These are phyloP conservation scores for Drosophila mimica DNA, from an alignment of 2,888 invertebrate species.

Conservation along the genomic window DNA sequence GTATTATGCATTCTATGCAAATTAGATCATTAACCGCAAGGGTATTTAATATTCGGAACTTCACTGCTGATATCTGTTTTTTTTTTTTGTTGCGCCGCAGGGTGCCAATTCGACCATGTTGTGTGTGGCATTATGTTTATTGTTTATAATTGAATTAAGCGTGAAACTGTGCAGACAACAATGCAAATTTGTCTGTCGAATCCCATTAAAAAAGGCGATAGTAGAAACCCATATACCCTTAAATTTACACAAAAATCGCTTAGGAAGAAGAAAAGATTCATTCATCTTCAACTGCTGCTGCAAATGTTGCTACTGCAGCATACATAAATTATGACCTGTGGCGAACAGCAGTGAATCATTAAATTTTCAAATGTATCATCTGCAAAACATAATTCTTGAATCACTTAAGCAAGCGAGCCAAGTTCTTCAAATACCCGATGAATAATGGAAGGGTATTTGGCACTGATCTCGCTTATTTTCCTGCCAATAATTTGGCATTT, in stretches of 20 bases:
- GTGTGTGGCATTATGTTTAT: conserved; percentile 64
- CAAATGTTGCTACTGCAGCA: not conserved
- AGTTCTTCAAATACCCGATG: conserved; percentile 6
- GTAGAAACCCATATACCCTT: conserved; percentile 33
- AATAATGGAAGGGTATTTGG: conserved; percentile 5
- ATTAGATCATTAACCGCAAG: not conserved
- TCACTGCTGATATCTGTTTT: not conserved
- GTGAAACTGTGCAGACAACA: conserved; percentile 61
- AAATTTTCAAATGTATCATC: conserved; percentile 7
- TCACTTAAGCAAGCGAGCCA: conserved; percentile 2
- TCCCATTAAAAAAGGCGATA: conserved; percentile 6
- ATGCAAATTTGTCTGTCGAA: conserved; percentile 49
- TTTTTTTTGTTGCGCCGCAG: conserved; percentile 38
- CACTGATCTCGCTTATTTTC: not conserved
- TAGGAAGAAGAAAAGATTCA: not conserved
- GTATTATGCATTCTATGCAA: not conserved
- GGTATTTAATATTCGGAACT: conserved; percentile 4
- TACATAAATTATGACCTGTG: not conserved
- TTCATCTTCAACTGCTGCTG: not conserved
- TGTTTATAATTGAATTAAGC: conserved; percentile 77
- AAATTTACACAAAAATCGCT: not conserved
- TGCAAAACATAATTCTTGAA: conserved; percentile 24
- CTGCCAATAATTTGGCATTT: conserved; percentile 37
- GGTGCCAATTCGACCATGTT: conserved; percentile 63
- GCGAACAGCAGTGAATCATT: conserved; percentile 25